Conservation (phyloP, 2,888 invertebrate genomes). For the Maniola hyperantus region DNA sequence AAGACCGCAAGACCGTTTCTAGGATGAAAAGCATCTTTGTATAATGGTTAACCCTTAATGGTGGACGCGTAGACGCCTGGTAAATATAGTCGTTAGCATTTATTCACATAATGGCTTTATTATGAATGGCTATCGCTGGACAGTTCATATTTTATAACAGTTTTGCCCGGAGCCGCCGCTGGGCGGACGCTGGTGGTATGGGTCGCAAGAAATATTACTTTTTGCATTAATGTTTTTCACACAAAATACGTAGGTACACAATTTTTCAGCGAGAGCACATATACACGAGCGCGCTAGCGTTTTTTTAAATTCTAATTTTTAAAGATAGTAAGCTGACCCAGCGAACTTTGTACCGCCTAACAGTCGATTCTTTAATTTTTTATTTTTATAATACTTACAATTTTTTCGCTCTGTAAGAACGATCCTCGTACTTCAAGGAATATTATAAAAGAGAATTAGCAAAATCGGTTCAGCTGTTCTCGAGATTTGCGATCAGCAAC, state of each 20-base stretch:
- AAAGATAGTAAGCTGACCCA: too few relatives aligned
- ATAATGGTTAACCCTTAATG: slow-evolving; percentile 64
- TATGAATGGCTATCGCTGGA: slow-evolving; percentile 53
- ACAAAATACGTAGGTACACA: not conserved
- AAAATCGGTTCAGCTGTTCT: too few relatives aligned
- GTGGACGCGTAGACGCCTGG: slow-evolving; percentile 63
- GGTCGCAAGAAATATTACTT: slow-evolving; percentile 10
- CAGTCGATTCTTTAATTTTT: too few relatives aligned
- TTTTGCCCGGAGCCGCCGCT: slow-evolving; percentile 15
- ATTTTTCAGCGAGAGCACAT: too few relatives aligned
- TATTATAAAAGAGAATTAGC: too few relatives aligned
- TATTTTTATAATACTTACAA: too few relatives aligned
- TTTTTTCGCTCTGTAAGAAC: too few relatives aligned
- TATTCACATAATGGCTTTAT: slow-evolving; percentile 76
- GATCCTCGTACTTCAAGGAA: too few relatives aligned
- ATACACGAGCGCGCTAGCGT: too few relatives aligned
- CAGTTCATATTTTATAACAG: slow-evolving; percentile 28
- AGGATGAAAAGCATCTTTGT: slow-evolving; percentile 32
- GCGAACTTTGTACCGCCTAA: too few relatives aligned
- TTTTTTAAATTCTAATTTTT: too few relatives aligned
- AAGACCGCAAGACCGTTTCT: slow-evolving; percentile 40
- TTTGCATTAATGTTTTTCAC: not conserved
- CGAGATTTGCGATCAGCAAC: too few relatives aligned
- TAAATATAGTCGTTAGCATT: slow-evolving; percentile 75
- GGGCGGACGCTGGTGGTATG: not conserved